These are phyloP conservation scores for Fragum whitleyi DNA, from an alignment of 2,888 invertebrate genomes.

Conservation along the genomic window DNA sequence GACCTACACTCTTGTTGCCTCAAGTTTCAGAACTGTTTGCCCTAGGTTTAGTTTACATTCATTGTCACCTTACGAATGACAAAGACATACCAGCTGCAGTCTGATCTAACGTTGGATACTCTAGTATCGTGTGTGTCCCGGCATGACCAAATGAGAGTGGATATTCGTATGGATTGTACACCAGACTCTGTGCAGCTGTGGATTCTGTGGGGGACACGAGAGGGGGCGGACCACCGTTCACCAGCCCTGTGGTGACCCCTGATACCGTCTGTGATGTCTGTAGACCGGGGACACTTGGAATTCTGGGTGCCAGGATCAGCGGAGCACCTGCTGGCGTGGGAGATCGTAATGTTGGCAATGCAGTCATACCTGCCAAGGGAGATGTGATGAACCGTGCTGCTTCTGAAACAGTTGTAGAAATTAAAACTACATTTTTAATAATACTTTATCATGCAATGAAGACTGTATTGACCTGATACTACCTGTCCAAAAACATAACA, in stretches of 20 bases:
- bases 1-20: too few species aligned
- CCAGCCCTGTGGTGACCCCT: slow-evolving; percentile 67
- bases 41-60: slow-evolving; percentile 23
- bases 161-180: slow-evolving; percentile 80
- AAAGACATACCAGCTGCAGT: slow-evolving; percentile 80
- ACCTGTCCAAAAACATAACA: too few species aligned
- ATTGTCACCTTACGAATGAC: slow-evolving; percentile 66
- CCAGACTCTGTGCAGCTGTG: slow-evolving; percentile 82
- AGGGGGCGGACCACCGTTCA: slow-evolving; percentile 87
- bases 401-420: slow-evolving; percentile 60
- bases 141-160: slow-evolving; percentile 70
- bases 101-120: slow-evolving; percentile 80
- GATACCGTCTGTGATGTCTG: slow-evolving; percentile 60
- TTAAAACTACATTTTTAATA: too few species aligned
- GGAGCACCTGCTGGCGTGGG: slow-evolving; percentile 95
- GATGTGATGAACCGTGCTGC: slow-evolving; percentile 74
- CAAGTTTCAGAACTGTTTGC: too few species aligned
- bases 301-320: slow-evolving; percentile 92
- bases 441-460: too few species aligned
- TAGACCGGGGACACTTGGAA: slow-evolving; percentile 78
- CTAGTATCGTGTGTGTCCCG: slow-evolving; percentile 74
- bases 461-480: too few species aligned
- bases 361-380: slow-evolving; percentile 66
- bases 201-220: slow-evolving; percentile 89
- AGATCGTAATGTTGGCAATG: slow-evolving; percentile 83